Base-by-base conservation (phyloP, 1,140 invertebrate genomes). In the Ganaspis sp. region DNA sequence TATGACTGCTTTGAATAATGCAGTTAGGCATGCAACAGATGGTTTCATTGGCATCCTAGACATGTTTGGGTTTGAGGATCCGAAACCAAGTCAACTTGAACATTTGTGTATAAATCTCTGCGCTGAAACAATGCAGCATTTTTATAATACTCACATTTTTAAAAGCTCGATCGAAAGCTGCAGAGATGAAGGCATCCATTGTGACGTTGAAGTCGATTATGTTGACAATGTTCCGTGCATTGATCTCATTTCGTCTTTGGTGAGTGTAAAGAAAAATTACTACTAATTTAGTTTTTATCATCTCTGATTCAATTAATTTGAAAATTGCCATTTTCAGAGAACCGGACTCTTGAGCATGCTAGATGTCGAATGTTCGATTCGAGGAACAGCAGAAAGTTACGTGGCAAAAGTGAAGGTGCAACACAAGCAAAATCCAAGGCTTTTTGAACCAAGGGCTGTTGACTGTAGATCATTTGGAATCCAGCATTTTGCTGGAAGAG, bases 101-200 rank as follows among this genome's bases (percentile, higher is more conserved):
- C 97, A 98, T 87, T 91, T 99, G 17, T 99, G 97, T 90, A 97
- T 98, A 81, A 98, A 99, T 91, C 91, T 99, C 54, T 98, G 97
- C 90, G 97, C 97, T 0, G 98, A 99, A 92, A 98, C 97, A 17
- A 98, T 99, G 96, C 97, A 99, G 86, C 97, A 98, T 90, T 98
- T 98, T 89, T 99, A 98, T 92, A 98, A 98, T 88, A 98, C 97
- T 38, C 97, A 98, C 89, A 97, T 98, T 76, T 98, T 99, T 91
- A 98, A 98, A 90, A 97, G 96, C 8, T 96, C 96, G 72, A 96
- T 98, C 76, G 97, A 98, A 90, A 97, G 97, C 53, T 98, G 97
- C 86, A 92, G 96, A 73, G 97, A 98, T 87, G 98, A 99, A 92
- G 97, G 97, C 29, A 97, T 99, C 79, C 93, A 94, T n/a, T 96